Evolutionary conservation across 2,888 invertebrate species (phyloP).

Genomic region (Tetragonisca angustula): DNA sequence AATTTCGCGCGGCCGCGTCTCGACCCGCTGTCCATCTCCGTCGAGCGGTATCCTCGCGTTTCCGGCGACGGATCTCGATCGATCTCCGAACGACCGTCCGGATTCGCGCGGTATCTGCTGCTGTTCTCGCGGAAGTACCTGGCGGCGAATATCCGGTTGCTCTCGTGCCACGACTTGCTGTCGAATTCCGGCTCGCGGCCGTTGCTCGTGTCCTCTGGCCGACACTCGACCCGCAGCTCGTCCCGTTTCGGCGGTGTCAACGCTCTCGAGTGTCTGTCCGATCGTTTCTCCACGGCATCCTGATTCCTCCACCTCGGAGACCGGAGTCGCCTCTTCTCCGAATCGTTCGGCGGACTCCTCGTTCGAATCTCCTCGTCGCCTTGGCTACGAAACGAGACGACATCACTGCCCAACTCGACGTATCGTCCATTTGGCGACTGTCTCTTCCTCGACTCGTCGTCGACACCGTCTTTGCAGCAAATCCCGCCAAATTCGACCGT

Average conservation of each 20-base stretch:
- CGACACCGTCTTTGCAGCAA: constrained; percentile 45
- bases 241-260: constrained; percentile 75
- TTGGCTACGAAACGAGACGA: constrained; percentile 37
- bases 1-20: neutral
- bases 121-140: constrained; percentile 74
- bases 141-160: constrained; percentile 70
- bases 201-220: constrained; percentile 30
- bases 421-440: constrained; percentile 59
- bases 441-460: constrained; percentile 40
- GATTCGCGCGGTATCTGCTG: constrained; percentile 61
- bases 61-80: constrained; percentile 30
- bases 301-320: constrained; percentile 47
- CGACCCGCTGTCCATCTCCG: constrained; percentile 42
- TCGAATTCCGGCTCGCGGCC: constrained; percentile 58
- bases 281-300: constrained; percentile 53
- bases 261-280: constrained; percentile 77
- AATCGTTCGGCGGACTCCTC: constrained; percentile 38
- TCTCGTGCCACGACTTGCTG: constrained; percentile 75
- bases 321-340: constrained; percentile 25
- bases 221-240: constrained; percentile 22
- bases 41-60: no score
- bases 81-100: constrained; percentile 52
- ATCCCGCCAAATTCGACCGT: constrained; percentile 54
- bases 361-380: constrained; percentile 4
- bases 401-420: constrained; percentile 53